Evolutionary conservation across 1,140 invertebrate genomes (phyloP), one percentile per base, ranked within the genome.

Genomic region (Cylas formicarius): DNA sequence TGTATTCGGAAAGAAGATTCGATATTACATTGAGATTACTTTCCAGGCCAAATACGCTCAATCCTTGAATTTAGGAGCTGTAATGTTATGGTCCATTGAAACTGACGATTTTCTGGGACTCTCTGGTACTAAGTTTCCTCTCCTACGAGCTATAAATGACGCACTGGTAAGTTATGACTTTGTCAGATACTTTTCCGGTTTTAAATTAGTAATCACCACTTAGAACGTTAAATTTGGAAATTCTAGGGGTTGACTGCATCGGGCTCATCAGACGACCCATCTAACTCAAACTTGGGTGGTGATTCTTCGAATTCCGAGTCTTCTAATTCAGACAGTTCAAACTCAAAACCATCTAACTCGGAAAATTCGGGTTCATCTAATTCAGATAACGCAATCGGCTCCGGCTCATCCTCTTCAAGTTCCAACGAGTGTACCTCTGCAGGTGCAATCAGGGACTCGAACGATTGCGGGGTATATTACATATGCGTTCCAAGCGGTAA

Each of bases 31-130:
- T n/a, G n/a, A n/a, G n/a, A n/a, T n/a, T n/a, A n/a, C n/a, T 28
- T 48, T 48, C 42, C 27, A 61, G 59, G 50, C 51, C 3, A 35
- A 52, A 32, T 61, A 52, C 31, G 58, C 55, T 2, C 56, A 55
- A 37, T 19, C 38, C 16, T 18, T 44, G n/a, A 35, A 43, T 23
- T 62, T 86, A 3, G 76, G 68, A 32, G 82, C 82, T 14, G 70
- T 69, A 1, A 84, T 85, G 80, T 41, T 81, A 0, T 87, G 83
- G 83, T 78, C 77, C 46, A 70, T 87, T 3, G 83, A 86, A 53
- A 81, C 79, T 29, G 84, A 86, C 8, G 57, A 60, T 33, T 45
- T 52, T 17, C 16, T 23, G 10, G 57, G 50, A 3, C 45, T 60
- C 0, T 83, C 78, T 50, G 70, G 74, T 3, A 55, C 72, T 3